Evolutionary conservation across 1,140 invertebrate genomes (phyloP).

Genomic region (Steinernema khuongi): DNA sequence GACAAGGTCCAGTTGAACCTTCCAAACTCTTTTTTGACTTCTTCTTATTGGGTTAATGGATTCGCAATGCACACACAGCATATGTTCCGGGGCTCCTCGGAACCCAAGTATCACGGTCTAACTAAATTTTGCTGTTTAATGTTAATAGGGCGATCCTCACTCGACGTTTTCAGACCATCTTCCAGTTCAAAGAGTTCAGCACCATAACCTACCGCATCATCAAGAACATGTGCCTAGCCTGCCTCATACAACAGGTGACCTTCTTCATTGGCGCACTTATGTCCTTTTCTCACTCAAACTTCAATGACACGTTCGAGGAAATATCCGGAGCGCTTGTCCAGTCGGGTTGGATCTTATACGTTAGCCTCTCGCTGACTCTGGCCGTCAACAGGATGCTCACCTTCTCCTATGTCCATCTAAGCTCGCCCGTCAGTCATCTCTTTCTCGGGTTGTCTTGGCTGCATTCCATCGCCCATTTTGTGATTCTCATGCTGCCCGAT

Average conservation of each 20-base stretch:
- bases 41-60: too few species aligned
- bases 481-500: neutral
- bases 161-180: neutral
- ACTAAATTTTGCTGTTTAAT: too few species aligned
- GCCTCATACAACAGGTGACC: neutral
- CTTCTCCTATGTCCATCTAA: neutral
- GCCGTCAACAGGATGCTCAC: neutral
- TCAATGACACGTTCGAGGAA: neutral
- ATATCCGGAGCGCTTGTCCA: neutral
- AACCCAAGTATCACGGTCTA: too few species aligned
- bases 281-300: neutral
- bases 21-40: too few species aligned
- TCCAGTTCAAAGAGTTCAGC: neutral
- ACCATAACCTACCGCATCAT: neutral
- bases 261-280: neutral
- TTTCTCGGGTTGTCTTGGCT: neutral
- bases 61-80: too few species aligned
- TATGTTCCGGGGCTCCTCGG: too few species aligned
- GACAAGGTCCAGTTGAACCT: too few species aligned
- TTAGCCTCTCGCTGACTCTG: neutral
- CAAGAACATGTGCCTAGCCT: constrained; percentile 1
- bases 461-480: neutral
- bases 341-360: neutral
- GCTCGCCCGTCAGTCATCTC: neutral
- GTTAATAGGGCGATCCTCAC: too few species aligned